A percentile compares a stretch with the other conserved stretches of the same genome.
Evolutionary conservation across 2,797 vertebrate genomes (phyloP).

Genomic region (Lagorchestes hirsutus): DNA sequence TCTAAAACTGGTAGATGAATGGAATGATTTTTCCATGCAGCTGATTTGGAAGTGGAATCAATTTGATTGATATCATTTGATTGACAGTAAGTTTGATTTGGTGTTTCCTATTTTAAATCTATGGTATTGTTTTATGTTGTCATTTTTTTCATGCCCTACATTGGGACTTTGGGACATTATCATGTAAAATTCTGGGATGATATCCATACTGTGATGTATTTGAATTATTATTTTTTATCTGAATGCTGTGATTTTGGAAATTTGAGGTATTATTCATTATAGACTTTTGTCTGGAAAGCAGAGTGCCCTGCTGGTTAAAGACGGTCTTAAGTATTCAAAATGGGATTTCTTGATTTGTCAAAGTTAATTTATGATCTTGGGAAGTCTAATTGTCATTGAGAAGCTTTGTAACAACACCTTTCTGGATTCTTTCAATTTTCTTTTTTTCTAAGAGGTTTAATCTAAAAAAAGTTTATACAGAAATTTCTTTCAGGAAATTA

Average conservation of each 20-base stretch:
- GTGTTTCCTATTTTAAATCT: neutral
- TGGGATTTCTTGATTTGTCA: neutral
- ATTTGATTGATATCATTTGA: neutral
- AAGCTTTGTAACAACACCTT: neutral
- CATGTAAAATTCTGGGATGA: neutral
- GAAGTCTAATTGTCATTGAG: neutral
- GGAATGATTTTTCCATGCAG: neutral
- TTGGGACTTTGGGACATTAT: neutral
- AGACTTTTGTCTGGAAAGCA: neutral
- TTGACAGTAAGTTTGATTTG: neutral
- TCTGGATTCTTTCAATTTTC: neutral
- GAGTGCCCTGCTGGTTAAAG: neutral
- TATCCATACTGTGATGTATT: neutral
- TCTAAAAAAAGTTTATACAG: neutral
- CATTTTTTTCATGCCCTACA: neutral
- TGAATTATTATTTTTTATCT: neutral
- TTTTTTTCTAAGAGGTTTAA: neutral
- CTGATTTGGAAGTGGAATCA: neutral
- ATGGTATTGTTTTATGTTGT: neutral
- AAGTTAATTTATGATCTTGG: neutral
- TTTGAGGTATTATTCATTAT: neutral
- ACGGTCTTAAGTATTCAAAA: neutral
- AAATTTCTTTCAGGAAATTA: neutral
- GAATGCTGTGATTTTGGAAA: neutral
- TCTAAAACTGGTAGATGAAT: neutral